Conservation (phyloP, 2,888 invertebrate genomes). For the Opisthograptis luteolata region DNA sequence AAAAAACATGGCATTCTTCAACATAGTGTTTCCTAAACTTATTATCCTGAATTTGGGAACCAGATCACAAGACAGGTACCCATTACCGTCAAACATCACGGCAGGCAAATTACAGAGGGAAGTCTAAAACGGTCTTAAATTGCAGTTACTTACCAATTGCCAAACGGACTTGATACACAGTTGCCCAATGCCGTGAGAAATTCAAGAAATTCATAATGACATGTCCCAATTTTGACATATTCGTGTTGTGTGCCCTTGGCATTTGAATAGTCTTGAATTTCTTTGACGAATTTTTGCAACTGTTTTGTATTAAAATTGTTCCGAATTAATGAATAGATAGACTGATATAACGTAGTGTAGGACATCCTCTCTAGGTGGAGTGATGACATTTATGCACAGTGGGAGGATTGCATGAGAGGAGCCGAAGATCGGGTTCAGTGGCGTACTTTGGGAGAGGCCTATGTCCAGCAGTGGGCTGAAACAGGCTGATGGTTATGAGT, state of each 20-base stretch:
- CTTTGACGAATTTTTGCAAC: conserved; percentile 9
- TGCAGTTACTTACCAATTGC: conserved; percentile 19
- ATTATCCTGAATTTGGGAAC: background rate
- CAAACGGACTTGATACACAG: conserved; percentile 28
- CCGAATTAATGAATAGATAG: too few species aligned
- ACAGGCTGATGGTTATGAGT: too few species aligned
- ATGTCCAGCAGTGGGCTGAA: too few species aligned
- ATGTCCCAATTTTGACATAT: conserved; percentile 17
- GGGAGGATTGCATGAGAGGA: too few species aligned
- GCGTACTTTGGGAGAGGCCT: too few species aligned
- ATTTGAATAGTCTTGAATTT: conserved; percentile 16
- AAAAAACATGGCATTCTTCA: too few species aligned
- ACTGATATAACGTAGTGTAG: too few species aligned
- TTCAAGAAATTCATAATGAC: conserved; percentile 1
- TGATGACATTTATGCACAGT: too few species aligned
- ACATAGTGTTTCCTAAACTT: too few species aligned
- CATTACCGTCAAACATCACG: conserved; percentile 4
- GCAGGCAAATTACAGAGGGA: conserved; percentile 24
- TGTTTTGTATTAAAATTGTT: background rate
- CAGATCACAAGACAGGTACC: background rate
- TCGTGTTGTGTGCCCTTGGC: conserved; percentile 21
- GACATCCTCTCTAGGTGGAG: too few species aligned
- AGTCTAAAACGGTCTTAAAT: conserved; percentile 27
- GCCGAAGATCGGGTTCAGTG: too few species aligned
- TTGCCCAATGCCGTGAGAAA: conserved; percentile 35